These are phyloP conservation scores for Sphaerophoria taeniata DNA, from an alignment of 2,888 invertebrate species.

Conservation along the genomic window DNA sequence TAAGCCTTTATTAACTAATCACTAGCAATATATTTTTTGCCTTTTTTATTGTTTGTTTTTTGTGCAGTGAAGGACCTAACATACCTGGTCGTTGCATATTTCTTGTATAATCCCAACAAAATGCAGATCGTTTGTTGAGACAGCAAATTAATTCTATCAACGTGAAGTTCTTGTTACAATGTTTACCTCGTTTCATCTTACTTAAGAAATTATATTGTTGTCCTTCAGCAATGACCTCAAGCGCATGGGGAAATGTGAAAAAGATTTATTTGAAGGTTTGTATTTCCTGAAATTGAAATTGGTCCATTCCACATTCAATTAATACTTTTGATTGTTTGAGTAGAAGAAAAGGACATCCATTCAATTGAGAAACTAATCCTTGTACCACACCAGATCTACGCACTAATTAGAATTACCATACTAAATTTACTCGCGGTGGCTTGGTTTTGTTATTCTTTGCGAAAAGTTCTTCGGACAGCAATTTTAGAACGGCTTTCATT, in stretches of 20 bases:
- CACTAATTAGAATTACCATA: no score
- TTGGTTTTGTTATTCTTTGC: no score
- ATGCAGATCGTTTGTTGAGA: constrained; percentile 27
- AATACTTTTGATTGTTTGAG: no score
- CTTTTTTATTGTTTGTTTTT: background rate
- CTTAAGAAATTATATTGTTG: background rate
- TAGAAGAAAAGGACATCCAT: no score
- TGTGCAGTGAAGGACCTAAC: background rate
- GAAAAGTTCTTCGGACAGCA: no score
- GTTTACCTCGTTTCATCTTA: constrained; percentile 1
- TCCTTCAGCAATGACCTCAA: background rate
- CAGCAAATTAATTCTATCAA: constrained; percentile 29
- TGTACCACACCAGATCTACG: no score
- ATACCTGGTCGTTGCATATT: constrained; percentile 18
- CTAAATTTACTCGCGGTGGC: no score
- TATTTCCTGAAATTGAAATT: background rate
- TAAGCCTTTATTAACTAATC: constrained; percentile 45
- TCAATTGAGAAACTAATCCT: no score
- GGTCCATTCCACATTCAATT: no score
- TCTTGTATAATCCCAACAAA: constrained; percentile 7
- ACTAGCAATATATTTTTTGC: constrained; percentile 16
- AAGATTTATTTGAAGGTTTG: background rate
- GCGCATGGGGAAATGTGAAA: background rate
- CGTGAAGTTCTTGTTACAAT: background rate
- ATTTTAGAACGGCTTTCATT: background rate